Conservation (phyloP, 2,113 vertebrate species). For the Colossoma macropomum region DNA sequence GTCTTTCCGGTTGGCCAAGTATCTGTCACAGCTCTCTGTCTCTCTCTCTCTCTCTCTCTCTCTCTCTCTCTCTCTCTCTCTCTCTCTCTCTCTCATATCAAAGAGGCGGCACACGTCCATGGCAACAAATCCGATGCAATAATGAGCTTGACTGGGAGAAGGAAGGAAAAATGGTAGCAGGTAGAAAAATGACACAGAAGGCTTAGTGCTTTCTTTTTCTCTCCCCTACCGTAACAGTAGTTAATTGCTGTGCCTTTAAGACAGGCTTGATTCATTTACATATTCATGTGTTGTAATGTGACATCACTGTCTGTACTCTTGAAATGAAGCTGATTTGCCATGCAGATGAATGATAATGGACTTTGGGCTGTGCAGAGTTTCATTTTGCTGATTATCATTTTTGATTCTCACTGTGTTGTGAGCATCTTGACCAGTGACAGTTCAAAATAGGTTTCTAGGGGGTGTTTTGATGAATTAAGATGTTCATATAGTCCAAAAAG, state of each 20-base stretch:
- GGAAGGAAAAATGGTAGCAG: neutral
- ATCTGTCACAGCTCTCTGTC: neutral
- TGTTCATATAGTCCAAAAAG: too few species aligned
- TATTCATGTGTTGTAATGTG: neutral
- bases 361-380: too few species aligned
- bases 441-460: too few species aligned
- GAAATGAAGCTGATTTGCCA: too few species aligned
- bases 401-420: too few species aligned
- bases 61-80: conserved; percentile 2
- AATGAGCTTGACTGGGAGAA: neutral
- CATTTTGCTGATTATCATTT: too few species aligned
- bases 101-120: neutral
- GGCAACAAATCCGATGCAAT: conserved; percentile 40
- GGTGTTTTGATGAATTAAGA: too few species aligned
- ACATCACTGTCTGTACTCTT: neutral
- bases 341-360: too few species aligned
- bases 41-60: neutral
- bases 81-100: neutral
- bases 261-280: neutral
- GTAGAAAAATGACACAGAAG: neutral
- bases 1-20: conserved; percentile 36
- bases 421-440: too few species aligned
- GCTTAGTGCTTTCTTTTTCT: neutral
- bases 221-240: neutral
- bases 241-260: neutral